phyloP scores from a whole-genome alignment of 2,888 invertebrate species.

The Crematogaster levior region DNA sequence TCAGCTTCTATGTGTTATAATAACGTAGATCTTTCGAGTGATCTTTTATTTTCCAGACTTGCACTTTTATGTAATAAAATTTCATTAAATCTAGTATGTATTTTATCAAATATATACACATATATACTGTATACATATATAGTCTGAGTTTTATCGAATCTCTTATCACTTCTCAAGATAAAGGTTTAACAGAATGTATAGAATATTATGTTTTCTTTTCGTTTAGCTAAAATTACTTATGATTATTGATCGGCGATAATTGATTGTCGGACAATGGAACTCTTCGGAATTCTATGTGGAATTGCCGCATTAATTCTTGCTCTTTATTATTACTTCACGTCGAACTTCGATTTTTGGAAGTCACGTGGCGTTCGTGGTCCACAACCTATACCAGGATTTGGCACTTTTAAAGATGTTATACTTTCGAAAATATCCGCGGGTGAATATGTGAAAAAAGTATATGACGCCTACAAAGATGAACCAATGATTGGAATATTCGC shows the following conservation, averaged over 20 bases:
- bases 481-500: conserved; percentile 15
- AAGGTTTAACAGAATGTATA: background rate
- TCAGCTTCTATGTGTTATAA: no score
- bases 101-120: no score
- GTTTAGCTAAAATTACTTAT: background rate
- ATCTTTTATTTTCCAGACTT: no score
- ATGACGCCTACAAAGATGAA: conserved; percentile 21
- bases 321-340: conserved; percentile 18
- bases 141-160: no score
- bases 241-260: background rate
- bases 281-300: background rate
- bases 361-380: conserved; percentile 19
- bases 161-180: no score
- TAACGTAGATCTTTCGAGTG: no score
- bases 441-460: background rate
- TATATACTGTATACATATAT: no score
- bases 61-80: no score
- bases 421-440: background rate
- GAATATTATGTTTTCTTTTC: background rate
- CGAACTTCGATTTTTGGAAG: conserved; percentile 19
- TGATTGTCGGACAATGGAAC: background rate
- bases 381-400: background rate
- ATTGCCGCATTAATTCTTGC: background rate
- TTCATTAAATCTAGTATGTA: no score
- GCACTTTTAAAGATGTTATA: conserved; percentile 17